Evolutionary conservation across 2,797 vertebrate genomes (phyloP), one percentile per base, ranked within the genome.

Genomic region (Phataginus tetradactyla): DNA sequence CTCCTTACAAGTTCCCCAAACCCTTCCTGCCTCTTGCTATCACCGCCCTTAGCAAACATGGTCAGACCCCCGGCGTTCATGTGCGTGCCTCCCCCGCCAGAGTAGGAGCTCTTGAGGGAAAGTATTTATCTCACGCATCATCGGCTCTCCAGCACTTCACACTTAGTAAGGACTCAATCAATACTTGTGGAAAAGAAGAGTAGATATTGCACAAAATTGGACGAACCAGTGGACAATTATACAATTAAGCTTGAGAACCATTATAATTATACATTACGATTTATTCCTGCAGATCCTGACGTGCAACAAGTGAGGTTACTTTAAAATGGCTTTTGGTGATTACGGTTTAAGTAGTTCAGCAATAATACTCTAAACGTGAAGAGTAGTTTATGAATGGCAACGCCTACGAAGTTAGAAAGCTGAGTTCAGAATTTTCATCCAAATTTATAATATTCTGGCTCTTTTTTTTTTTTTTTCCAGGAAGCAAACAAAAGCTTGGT

Each of bases 301-400:
- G 34, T 20, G 55, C 42, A 81, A 94, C 25, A 79, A 88, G 49
- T 83, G 68, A 96, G 74, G 7, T 68, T 79, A 84, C 84, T 91
- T 86, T 64, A 84, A 93, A 91, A 92, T 34, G 21, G 12, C n/a
- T 83, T 86, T 92, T 75, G 74, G 20, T 49, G 55, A 42, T 72
- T 78, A 29, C 4, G 49, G 88, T 97, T 95, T 75, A 95, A 93
- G 75, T 90, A 68, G 81, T 74, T 87, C 86, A 95, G 93, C 92
- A 64, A 72, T 71, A 86, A 63, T 66, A 68, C 68, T 72, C 63
- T 42, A 74, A 93, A 92, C 49, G 27, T 53, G 61, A 80, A 93
- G 32, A 95, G 14, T 55, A 74, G 63, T 86, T 95, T 68, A 29
- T 80, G 80, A 90, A 95, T 42, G 49, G 21, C 49, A 96, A 61